Conservation (phyloP, 1,140 invertebrate species). For the Paraescarpia echinospica region DNA sequence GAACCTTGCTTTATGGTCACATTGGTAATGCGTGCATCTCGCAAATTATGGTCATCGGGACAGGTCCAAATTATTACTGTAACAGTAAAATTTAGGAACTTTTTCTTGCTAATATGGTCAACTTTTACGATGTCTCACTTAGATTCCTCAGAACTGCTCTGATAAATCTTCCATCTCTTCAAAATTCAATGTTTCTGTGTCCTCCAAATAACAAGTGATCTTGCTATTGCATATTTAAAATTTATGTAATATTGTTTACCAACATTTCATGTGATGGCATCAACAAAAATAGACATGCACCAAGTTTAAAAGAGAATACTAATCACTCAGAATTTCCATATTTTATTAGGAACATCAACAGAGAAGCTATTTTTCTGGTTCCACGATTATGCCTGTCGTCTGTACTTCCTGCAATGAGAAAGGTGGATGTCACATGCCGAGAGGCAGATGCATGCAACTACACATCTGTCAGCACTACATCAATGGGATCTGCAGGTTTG, state of each 20-base stretch:
- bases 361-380: not conserved
- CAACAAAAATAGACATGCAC: not conserved
- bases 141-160: too few relatives aligned
- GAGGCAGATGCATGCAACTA: not conserved
- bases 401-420: not conserved
- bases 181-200: not conserved
- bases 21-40: too few relatives aligned
- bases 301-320: not conserved
- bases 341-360: not conserved
- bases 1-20: too few relatives aligned
- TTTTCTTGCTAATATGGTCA: too few relatives aligned
- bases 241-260: not conserved
- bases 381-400: not conserved
- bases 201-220: not conserved
- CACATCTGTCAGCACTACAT: slow-evolving; percentile 12
- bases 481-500: slow-evolving; percentile 8
- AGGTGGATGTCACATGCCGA: not conserved
- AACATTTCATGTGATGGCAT: not conserved
- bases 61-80: too few relatives aligned
- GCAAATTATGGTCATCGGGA: too few relatives aligned
- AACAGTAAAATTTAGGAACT: too few relatives aligned
- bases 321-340: not conserved
- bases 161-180: too few relatives aligned
- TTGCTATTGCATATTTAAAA: not conserved
- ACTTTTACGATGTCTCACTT: too few relatives aligned